Base-by-base conservation (phyloP, 2,888 invertebrate species). In the Acronicta alni region DNA sequence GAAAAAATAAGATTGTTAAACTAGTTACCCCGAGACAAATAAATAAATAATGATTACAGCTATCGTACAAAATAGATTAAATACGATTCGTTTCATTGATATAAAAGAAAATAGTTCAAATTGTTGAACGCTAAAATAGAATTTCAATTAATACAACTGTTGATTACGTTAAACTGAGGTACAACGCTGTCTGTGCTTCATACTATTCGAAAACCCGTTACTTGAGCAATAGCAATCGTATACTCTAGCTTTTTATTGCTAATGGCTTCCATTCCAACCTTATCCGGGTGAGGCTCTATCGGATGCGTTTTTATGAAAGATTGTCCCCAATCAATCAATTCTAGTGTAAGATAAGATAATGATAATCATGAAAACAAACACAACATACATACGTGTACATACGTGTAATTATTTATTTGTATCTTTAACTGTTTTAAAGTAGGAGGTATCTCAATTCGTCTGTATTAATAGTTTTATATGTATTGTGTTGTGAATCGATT, bases 151-250 rank as follows among this genome's bases (percentile, higher is more conserved):
- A n/a, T 45, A 39, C 14, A 12, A 47, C 8, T 16, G 20, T 17
- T 49, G 16, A 45, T 42, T 37, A 58, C 3, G 8, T 43, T 9
- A 15, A 16, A 44, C 17, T 17, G 12, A 0, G 1, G 1, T 20
- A 38, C 23, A 37, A 52, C 44, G 43, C 7, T 32, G 18, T 17
- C 18, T 37, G 32, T 15, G n/a, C 17, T 38, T 35, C n/a, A 17
- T 23, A n/a, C 15, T 35, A 39, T 2, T 41, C 17, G 16, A n/a
- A 17, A 18, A 12, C 43, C 65, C 49, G 65, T 67, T 64, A 70
- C 39, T 51, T 18, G 14, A 23, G 14, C 47, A 20, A 32, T 14
- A 41, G 32, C 41, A 32, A 43, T 30, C 32, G 7, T 10, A 38
- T 15, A 9, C 17, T 17, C 7, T n/a, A 20, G 15, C 47, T 66